Evolutionary conservation across 2,113 vertebrate genomes (phyloP).

Genomic region (Aspiorhynchus laticeps): DNA sequence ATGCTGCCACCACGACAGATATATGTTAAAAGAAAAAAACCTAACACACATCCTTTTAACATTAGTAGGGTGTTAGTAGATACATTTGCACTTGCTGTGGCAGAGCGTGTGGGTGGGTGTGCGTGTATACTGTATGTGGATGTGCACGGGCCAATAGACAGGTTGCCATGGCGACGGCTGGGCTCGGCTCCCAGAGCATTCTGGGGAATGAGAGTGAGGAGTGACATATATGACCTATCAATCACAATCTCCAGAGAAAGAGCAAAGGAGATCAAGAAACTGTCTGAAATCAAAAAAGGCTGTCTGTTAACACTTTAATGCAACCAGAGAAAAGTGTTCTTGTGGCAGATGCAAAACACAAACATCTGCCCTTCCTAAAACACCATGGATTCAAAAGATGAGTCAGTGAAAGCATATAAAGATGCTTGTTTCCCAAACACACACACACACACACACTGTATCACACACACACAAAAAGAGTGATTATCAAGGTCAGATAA

Average conservation of each 20-base stretch:
- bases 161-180: conserved; percentile 57
- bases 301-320: neutral
- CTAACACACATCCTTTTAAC: neutral
- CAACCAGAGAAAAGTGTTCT: neutral
- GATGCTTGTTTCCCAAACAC: neutral
- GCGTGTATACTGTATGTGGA: conserved; percentile 26
- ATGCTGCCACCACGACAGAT: neutral
- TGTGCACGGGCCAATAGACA: conserved; percentile 45
- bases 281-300: no score
- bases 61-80: conserved; percentile 38
- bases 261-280: neutral
- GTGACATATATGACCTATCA: conserved; percentile 60
- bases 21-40: neutral
- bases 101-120: conserved; percentile 37
- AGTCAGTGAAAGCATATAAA: neutral
- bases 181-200: conserved; percentile 38
- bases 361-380: neutral
- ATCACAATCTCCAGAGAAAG: conserved; percentile 27
- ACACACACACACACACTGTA: neutral
- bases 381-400: neutral
- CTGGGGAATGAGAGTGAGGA: conserved; percentile 55
- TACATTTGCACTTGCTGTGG: conserved; percentile 29
- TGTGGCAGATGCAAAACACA: neutral
- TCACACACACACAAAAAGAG: conserved; percentile 16
- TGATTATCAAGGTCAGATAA: conserved; percentile 53